Base-by-base conservation (phyloP, 2,888 invertebrate species). In the Galerucella pusilla region DNA sequence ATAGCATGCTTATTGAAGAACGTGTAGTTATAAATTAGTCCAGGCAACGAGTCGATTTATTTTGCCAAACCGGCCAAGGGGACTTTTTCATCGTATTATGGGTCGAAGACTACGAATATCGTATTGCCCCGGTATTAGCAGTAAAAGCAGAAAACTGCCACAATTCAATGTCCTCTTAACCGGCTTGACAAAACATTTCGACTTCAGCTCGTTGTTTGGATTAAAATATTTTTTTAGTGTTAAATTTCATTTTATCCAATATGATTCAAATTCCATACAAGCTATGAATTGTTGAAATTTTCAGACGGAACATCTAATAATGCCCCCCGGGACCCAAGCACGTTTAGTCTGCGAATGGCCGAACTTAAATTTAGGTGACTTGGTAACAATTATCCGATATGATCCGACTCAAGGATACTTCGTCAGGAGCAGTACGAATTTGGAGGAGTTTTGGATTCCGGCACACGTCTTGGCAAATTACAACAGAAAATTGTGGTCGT, bases 401-500 rank as follows among this genome's bases (percentile, higher is more conserved):
- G 88, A 88, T 77, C 80, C 86, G 5, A 81, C 82, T 20, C 86
- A 87, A 80, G 88, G 88, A 28, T 88, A 88, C 74, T 77, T 87
- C 14, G 86, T 87, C 1, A 83, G 83, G 70, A 84, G 85, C 5
- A 87, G 85, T 75, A 80, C 83, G 1, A 81, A 81, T 69, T 77
- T 81, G 11, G 85, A 87, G 76, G 87, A 88, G 83, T 80, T 85
- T 16, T 88, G 88, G 88, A 70, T 88, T 25, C 88, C 88, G 0
- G 80, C 85, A 4, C 85, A 86, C 75, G 84, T 86, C 1, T 80
- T 88, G 61, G 85, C 88, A 7, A 85, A 82, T 71, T 84, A 84
- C 73, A 85, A 84, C 71, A 79, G 87, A 12, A 87, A 88, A 83
- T 87, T 88, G 1, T 89, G 88, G 88, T 85, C 88, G 25, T 89